Conservation (phyloP, 2,888 invertebrate genomes). For the Allophyes oxyacanthae region DNA sequence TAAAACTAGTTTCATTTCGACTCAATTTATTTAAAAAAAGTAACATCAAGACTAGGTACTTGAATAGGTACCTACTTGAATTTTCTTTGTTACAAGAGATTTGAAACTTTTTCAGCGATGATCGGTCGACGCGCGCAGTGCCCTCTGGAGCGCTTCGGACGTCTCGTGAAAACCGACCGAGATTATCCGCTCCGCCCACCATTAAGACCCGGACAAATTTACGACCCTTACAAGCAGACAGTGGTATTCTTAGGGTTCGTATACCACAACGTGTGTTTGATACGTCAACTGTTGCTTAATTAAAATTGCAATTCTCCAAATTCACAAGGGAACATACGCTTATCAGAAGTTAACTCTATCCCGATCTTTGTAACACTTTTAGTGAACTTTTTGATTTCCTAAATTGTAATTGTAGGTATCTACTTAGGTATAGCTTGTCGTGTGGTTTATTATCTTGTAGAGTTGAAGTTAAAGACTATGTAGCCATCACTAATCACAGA, state of each 20-base stretch:
- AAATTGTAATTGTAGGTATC: too few species aligned
- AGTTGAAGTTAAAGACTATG: too few species aligned
- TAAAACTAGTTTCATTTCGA: neutral
- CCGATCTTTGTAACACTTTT: too few species aligned
- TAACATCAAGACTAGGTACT: slow-evolving; percentile 4
- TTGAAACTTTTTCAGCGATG: slow-evolving; percentile 67
- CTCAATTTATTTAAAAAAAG: slow-evolving; percentile 13
- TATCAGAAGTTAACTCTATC: too few species aligned
- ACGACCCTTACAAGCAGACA: slow-evolving; percentile 85
- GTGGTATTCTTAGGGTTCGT: slow-evolving; percentile 81
- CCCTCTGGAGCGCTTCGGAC: slow-evolving; percentile 79
- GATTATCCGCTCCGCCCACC: slow-evolving; percentile 79
- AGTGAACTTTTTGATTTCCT: too few species aligned
- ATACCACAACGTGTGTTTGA: slow-evolving; percentile 6
- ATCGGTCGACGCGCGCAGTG: slow-evolving; percentile 79
- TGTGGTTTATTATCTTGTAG: too few species aligned
- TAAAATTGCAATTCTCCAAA: too few species aligned
- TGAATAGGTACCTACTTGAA: too few species aligned
- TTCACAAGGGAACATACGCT: too few species aligned
- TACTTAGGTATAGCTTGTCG: too few species aligned
- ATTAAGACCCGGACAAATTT: slow-evolving; percentile 76
- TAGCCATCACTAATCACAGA: too few species aligned
- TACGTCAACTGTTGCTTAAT: neutral
- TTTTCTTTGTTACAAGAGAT: slow-evolving; percentile 24
- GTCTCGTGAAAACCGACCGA: slow-evolving; percentile 74